Percentiles rank a stretch among this genome's conserved stretches.
These are phyloP conservation scores for Drosophila kepulauana DNA, from an alignment of 1,140 invertebrate species.

Conservation along the genomic window DNA sequence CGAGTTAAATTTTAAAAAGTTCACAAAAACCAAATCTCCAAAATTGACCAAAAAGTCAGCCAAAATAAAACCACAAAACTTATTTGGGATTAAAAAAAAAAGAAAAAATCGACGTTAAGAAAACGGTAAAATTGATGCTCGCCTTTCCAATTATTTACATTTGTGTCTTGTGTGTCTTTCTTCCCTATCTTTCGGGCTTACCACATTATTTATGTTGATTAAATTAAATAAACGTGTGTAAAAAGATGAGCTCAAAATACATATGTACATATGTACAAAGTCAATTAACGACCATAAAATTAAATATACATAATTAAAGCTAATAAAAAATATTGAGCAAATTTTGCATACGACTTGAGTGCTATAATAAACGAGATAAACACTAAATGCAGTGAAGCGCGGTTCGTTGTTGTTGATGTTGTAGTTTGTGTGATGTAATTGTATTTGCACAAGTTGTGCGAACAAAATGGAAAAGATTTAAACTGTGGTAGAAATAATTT, in stretches of 20 bases:
- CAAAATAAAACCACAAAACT: no score
- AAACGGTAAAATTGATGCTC: conserved; percentile 59
- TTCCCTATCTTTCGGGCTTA: background rate
- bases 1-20: conserved; percentile 37
- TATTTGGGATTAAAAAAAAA: conserved; percentile 2
- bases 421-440: conserved; percentile 22
- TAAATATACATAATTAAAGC: conserved; percentile 56
- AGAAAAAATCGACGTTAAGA: conserved; percentile 41
- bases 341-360: conserved; percentile 34
- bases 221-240: conserved; percentile 21
- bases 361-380: conserved; percentile 32
- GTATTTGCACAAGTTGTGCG: conserved; percentile 30
- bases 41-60: conserved; percentile 35
- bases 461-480: conserved; percentile 5
- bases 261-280: conserved; percentile 18
- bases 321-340: conserved; percentile 54
- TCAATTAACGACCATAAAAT: conserved; percentile 57
- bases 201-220: conserved; percentile 20
- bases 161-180: conserved; percentile 25
- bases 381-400: conserved; percentile 36
- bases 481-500: background rate
- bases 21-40: conserved; percentile 44
- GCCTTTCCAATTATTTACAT: conserved; percentile 51
- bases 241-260: conserved; percentile 41
- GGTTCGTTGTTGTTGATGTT: conserved; percentile 12